phyloP scores from a whole-genome alignment of 2,113 vertebrate genomes.

The Peromyscus polionotus region DNA sequence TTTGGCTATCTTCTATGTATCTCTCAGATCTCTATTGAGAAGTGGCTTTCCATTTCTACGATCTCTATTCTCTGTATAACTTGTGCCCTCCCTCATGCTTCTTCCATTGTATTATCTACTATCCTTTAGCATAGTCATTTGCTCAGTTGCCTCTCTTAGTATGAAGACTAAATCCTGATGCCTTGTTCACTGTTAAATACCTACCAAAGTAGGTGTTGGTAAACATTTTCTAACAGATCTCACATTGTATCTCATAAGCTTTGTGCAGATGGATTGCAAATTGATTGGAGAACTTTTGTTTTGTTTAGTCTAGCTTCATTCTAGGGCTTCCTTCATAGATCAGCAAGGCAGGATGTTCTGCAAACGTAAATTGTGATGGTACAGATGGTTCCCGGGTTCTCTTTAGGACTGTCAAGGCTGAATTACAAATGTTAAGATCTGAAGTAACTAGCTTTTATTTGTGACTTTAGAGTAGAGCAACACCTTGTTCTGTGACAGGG shows the following conservation, averaged over 20 bases:
- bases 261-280: background rate
- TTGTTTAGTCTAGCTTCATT: background rate
- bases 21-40: background rate
- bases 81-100: background rate
- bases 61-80: background rate
- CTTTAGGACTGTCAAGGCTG: background rate
- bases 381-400: background rate
- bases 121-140: background rate
- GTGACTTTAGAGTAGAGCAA: background rate
- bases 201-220: background rate
- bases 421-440: background rate
- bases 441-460: background rate
- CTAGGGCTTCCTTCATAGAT: background rate
- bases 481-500: background rate
- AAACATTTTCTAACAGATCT: conserved; percentile 38
- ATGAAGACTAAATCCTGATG: background rate
- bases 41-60: conserved; percentile 34
- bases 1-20: background rate
- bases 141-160: background rate
- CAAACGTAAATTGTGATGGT: background rate
- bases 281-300: background rate
- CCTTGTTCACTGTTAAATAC: background rate
- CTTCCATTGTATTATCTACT: background rate
- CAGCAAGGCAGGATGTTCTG: background rate
- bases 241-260: background rate